Percentiles rank a stretch among this genome's conserved stretches.
Evolutionary conservation across 2,888 invertebrate genomes (phyloP).

Genomic region (Eugnorisma glareosa): DNA sequence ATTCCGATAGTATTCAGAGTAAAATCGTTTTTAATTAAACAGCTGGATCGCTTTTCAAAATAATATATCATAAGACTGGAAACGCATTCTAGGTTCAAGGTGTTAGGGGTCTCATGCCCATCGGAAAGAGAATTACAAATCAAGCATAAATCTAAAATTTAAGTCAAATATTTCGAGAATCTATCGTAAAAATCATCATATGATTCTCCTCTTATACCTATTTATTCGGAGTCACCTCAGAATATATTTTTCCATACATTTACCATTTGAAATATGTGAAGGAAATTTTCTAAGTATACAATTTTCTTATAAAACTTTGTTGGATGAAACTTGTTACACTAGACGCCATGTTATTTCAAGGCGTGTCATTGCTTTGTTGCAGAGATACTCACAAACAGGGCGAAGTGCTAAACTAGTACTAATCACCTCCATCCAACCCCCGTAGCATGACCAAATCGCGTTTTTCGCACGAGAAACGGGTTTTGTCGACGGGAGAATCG

Average conservation of each 20-base stretch:
- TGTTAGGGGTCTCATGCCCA: neutral
- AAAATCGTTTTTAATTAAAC: neutral
- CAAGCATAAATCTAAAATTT: neutral
- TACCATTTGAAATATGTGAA: neutral
- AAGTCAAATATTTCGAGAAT: neutral
- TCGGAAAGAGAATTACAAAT: neutral
- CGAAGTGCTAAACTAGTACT: neutral
- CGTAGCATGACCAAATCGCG: too few relatives aligned
- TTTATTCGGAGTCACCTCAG: too few relatives aligned
- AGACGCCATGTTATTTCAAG: neutral
- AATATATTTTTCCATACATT: neutral
- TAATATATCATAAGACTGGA: neutral
- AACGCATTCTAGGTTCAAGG: neutral
- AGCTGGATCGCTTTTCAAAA: neutral
- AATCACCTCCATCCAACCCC: neutral
- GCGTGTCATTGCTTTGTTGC: neutral
- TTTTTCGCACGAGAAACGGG: too few relatives aligned
- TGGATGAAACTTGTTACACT: slow-evolving; percentile 26
- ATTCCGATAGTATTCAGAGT: neutral
- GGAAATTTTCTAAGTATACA: slow-evolving; percentile 8
- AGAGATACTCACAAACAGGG: neutral
- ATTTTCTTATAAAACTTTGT: slow-evolving; percentile 14
- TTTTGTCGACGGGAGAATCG: too few relatives aligned
- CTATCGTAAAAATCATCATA: neutral
- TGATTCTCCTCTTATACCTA: neutral